phyloP scores from a whole-genome alignment of 2,888 invertebrate genomes.

The Eupithecia subumbrata region DNA sequence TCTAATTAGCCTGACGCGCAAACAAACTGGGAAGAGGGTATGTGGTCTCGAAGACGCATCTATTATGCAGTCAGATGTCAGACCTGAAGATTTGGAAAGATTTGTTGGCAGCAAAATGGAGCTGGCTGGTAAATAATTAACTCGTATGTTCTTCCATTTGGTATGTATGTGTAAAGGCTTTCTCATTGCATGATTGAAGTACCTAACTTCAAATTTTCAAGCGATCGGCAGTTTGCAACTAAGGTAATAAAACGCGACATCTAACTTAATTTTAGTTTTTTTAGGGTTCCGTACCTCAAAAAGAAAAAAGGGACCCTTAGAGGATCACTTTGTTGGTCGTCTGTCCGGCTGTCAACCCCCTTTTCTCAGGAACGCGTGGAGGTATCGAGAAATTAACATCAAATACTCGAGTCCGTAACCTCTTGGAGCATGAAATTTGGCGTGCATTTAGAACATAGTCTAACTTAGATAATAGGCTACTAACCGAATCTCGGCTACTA shows the following conservation, averaged over 20 bases:
- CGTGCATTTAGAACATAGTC: too few relatives aligned
- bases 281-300: too few relatives aligned
- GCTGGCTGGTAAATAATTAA: neutral
- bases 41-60: conserved; percentile 48
- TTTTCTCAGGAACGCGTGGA: too few relatives aligned
- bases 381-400: too few relatives aligned
- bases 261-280: neutral
- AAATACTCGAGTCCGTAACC: too few relatives aligned
- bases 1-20: conserved; percentile 46
- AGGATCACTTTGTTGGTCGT: too few relatives aligned
- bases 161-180: neutral
- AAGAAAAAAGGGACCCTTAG: too few relatives aligned
- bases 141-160: neutral
- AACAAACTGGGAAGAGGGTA: conserved; percentile 58
- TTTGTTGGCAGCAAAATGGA: neutral
- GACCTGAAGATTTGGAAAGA: conserved; percentile 12
- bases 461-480: too few relatives aligned
- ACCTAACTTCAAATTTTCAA: neutral
- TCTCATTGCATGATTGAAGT: neutral
- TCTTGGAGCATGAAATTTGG: too few relatives aligned
- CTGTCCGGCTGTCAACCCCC: too few relatives aligned
- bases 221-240: neutral
- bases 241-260: neutral
- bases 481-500: too few relatives aligned
- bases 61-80: conserved; percentile 49